Conservation (phyloP, 1,140 invertebrate genomes). For the Nylanderia fulva region DNA sequence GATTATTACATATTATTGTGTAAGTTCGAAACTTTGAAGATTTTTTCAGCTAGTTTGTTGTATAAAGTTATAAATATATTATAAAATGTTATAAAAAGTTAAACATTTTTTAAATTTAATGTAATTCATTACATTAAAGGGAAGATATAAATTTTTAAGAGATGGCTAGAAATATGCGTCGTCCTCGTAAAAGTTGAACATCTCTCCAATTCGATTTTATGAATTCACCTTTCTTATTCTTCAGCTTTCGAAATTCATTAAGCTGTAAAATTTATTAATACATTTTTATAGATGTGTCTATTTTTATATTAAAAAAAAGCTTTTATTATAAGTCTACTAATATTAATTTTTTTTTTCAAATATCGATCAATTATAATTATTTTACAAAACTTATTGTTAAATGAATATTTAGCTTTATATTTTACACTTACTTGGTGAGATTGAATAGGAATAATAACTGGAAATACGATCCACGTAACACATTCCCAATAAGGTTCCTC, state of each 20-base stretch:
- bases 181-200: constrained; percentile 63
- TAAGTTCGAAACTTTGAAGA: neutral
- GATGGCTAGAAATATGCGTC: constrained; percentile 72
- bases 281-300: neutral
- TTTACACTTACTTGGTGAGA: constrained; percentile 88
- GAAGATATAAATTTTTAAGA: constrained; percentile 6
- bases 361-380: neutral
- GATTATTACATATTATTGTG: neutral
- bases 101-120: neutral
- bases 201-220: constrained; percentile 71
- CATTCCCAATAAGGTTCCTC: constrained; percentile 87
- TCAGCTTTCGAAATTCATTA: constrained; percentile 74
- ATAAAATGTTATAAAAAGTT: constrained; percentile 10
- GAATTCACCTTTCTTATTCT: constrained; percentile 50
- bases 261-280: constrained; percentile 58
- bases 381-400: neutral
- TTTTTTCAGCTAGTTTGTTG: neutral
- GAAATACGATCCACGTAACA: constrained; percentile 92
- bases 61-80: no score
- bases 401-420: neutral
- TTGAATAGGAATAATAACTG: constrained; percentile 90
- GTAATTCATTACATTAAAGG: neutral
- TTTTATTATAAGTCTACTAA: neutral
- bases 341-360: neutral
- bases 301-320: neutral